phyloP scores from a whole-genome alignment of 2,888 invertebrate species.

The Lacanobia oleracea region DNA sequence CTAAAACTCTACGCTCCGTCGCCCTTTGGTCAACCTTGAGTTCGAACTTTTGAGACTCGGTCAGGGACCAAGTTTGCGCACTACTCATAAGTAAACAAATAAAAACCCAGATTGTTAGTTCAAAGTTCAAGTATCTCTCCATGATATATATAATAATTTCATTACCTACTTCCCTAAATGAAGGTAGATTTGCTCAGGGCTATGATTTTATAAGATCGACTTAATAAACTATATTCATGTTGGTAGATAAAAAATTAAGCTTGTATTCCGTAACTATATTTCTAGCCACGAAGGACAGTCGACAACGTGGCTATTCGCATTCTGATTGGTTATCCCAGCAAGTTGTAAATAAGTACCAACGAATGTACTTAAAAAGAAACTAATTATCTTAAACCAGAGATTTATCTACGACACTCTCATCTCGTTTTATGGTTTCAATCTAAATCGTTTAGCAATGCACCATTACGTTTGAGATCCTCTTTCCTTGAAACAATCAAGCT shows the following conservation, averaged over 20 bases:
- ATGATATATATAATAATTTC: neutral
- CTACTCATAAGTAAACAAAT: too few relatives aligned
- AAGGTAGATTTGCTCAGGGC: neutral
- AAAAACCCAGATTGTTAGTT: too few relatives aligned
- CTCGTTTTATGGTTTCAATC: constrained; percentile 34
- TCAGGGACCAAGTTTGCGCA: too few relatives aligned
- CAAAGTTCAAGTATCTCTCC: too few relatives aligned
- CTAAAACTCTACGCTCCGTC: too few relatives aligned
- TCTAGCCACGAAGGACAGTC: neutral
- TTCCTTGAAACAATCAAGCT: neutral
- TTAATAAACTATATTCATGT: neutral
- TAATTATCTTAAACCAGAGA: neutral
- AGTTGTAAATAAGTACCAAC: constrained; percentile 4
- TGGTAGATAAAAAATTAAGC: neutral
- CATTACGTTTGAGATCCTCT: neutral
- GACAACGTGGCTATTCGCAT: neutral
- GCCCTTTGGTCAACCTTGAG: too few relatives aligned
- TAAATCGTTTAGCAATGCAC: constrained; percentile 11
- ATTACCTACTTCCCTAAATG: neutral
- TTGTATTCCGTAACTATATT: neutral
- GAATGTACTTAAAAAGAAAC: constrained; percentile 3
- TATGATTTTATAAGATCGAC: neutral
- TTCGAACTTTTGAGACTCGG: too few relatives aligned
- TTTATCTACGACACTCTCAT: neutral
- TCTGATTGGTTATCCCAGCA: constrained; percentile 2